These are phyloP conservation scores for Entomobrya multifasciata DNA, from an alignment of 2,888 invertebrate species.

Conservation along the genomic window DNA sequence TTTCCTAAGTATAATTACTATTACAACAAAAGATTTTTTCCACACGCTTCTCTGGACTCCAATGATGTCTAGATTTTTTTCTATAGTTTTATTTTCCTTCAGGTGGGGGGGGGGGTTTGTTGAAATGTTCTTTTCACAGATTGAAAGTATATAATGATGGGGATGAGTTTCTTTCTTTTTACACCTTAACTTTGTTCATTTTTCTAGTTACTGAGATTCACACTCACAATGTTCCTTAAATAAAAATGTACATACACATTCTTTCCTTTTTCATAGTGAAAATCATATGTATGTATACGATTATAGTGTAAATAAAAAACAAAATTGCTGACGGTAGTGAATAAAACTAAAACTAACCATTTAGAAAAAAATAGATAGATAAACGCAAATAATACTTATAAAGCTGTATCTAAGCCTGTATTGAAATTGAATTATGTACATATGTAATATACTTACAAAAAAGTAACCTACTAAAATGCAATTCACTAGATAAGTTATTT, in stretches of 20 bases:
- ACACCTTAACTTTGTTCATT: constrained; percentile 1
- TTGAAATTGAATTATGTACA: too few relatives aligned
- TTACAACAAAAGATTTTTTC: too few relatives aligned
- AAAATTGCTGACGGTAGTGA: background rate
- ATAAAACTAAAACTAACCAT: constrained; percentile 28
- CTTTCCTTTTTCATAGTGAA: background rate
- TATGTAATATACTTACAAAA: too few relatives aligned
- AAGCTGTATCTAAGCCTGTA: too few relatives aligned
- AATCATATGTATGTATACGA: too few relatives aligned
- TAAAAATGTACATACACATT: background rate
- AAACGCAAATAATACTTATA: constrained; percentile 28
- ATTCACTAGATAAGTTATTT: constrained; percentile 25
- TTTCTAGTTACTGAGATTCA: too few relatives aligned
- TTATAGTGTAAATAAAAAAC: background rate
- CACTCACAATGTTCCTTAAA: too few relatives aligned
- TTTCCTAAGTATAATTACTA: background rate
- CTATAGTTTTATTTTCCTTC: too few relatives aligned
- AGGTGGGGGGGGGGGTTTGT: too few relatives aligned
- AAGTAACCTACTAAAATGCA: too few relatives aligned
- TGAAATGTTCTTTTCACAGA: background rate
- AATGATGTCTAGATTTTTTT: too few relatives aligned
- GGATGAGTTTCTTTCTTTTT: constrained; percentile 9
- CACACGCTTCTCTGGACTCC: too few relatives aligned
- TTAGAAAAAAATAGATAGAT: constrained; percentile 20
- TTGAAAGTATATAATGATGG: background rate